These are phyloP conservation scores for Noctilio leporinus DNA, from an alignment of 2,113 vertebrate genomes.

Conservation along the genomic window DNA sequence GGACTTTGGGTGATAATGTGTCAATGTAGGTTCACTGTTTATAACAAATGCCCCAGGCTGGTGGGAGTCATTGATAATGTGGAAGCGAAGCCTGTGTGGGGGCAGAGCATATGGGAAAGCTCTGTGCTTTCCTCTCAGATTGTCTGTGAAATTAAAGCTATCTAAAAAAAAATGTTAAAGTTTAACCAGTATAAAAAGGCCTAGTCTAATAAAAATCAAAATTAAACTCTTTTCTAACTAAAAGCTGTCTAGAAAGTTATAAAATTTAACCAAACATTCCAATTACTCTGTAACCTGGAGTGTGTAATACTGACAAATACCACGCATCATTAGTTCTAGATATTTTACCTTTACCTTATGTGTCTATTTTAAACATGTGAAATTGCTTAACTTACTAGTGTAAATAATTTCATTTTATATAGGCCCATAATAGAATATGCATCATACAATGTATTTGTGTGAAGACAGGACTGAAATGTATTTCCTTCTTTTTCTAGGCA, in stretches of 20 bases:
- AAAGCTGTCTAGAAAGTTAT: neutral
- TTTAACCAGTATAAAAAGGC: neutral
- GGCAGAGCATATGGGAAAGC: no score
- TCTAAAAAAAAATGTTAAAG: neutral
- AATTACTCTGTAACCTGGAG: neutral
- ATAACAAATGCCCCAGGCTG: neutral
- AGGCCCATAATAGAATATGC: neutral
- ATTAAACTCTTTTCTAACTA: neutral
- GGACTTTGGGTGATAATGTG: neutral
- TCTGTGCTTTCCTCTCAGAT: neutral
- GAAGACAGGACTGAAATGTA: neutral
- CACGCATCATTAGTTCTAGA: neutral
- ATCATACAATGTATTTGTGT: neutral
- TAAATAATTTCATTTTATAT: neutral
- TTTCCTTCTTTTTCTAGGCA: neutral
- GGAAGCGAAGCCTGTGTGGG: rapidly evolving
- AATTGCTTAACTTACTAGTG: neutral
- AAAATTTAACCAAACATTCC: neutral
- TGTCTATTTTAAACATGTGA: neutral
- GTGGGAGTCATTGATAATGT: no score
- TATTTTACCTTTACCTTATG: neutral
- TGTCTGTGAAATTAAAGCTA: neutral
- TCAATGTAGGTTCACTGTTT: rapidly evolving
- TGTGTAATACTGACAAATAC: neutral
- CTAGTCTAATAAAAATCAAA: neutral